Base-by-base conservation (phyloP, 2,797 vertebrate genomes). In the Thaleichthys pacificus region DNA sequence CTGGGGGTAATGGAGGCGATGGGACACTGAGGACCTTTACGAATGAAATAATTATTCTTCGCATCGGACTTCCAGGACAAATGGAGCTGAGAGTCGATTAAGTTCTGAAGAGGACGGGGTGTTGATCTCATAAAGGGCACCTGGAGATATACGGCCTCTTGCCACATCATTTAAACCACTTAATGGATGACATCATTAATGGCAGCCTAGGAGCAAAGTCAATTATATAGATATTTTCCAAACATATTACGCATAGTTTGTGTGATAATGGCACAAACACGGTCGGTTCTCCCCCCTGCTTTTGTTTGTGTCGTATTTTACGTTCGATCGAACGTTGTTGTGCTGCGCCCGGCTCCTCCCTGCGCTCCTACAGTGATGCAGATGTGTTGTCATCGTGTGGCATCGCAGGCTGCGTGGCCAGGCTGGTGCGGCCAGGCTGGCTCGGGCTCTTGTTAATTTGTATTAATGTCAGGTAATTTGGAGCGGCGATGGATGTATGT, bases 381-480 rank as follows among this genome's bases (percentile, higher is more conserved):
- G 84, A 89, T 80, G 76, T 68, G 62, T 72, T 84, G 85, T 80
- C 81, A 73, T 74, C 74, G 77, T 78, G 79, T 79, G 72, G 74
- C 79, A 74, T 83, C 81, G 76, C 77, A 69, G 71, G 85, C 86
- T 82, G 79, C n/a, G n/a, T n/a, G n/a, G 79, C 71, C 77, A 35
- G 81, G 82, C 63, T 42, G 11, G 38, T 9, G 0, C 73, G 28
- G 76, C 72, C 80, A 85, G 82, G 85, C 86, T 82, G 79, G 80
- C 24, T n/a, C 73, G 28, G 79, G 85, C 80, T 77, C 81, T 79
- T 90, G 89, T 91, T 94, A 91, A 93, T 93, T 92, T 92, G 88
- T 91, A 92, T 92, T 93, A 92, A 92, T 90, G 89, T 89, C 91
- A 89, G 86, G 90, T 91, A 87, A 92, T 93, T 93, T 91, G 80